Percentiles rank a stretch among this genome's conserved stretches.
Conservation (phyloP, 1,140 invertebrate species). For the Mya arenaria region DNA sequence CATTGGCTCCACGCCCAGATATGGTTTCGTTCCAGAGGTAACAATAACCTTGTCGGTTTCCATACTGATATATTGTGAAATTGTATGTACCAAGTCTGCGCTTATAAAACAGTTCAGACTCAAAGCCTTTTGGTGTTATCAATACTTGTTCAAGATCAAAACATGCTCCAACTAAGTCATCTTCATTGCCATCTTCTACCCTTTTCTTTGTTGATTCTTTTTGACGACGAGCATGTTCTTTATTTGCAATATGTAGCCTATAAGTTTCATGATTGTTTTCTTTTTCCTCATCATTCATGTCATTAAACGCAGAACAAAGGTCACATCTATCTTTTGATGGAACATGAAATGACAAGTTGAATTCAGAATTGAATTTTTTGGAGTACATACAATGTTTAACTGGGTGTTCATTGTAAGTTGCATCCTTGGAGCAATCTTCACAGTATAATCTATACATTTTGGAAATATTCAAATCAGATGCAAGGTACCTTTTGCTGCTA, state of each 20-base stretch:
- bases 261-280: too few relatives aligned
- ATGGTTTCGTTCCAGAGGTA: constrained; percentile 21
- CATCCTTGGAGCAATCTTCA: background rate
- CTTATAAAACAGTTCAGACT: background rate
- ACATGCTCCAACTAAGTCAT: background rate
- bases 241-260: background rate
- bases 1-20: background rate
- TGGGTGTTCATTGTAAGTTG: too few relatives aligned
- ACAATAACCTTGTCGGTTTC: background rate
- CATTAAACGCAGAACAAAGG: too few relatives aligned
- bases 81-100: constrained; percentile 9
- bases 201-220: background rate
- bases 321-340: too few relatives aligned
- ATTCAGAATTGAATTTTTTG: too few relatives aligned
- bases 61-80: background rate
- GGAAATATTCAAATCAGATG: background rate
- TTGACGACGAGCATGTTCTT: background rate
- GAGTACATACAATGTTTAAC: too few relatives aligned
- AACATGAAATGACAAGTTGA: too few relatives aligned
- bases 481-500: background rate
- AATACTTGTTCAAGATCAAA: constrained; percentile 21
- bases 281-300: too few relatives aligned
- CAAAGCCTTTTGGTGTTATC: background rate
- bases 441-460: background rate
- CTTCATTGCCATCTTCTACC: background rate